Conservation (phyloP, 2,888 invertebrate species). For the Dromius quadrimaculatus region DNA sequence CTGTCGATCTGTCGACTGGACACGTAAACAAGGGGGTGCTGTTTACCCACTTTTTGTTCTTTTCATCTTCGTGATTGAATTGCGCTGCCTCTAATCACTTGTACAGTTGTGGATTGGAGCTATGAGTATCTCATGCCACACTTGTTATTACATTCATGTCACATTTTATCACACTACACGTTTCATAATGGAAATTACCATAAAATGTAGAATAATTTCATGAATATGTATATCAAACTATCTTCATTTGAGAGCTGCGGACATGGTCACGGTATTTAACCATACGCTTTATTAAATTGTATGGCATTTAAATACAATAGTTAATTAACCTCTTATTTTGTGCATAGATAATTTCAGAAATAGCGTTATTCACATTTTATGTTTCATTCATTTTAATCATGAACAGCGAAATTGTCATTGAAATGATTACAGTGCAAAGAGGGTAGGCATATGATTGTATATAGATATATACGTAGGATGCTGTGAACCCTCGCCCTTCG, state of each 20-base stretch:
- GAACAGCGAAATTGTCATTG: background rate
- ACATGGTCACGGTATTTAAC: slow-evolving; percentile 12
- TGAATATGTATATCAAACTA: background rate
- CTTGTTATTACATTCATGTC: background rate
- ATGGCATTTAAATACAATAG: slow-evolving; percentile 14
- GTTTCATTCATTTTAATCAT: background rate
- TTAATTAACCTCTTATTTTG: slow-evolving; percentile 10
- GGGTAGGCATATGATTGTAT: too few species aligned
- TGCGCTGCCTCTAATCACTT: background rate
- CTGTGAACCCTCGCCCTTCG: background rate
- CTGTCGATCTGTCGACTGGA: slow-evolving; percentile 10
- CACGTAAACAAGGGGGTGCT: slow-evolving; percentile 38
- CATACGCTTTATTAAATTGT: slow-evolving; percentile 5
- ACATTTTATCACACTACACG: background rate
- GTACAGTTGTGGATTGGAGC: too few species aligned
- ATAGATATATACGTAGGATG: background rate
- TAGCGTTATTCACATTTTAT: background rate
- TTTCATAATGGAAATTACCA: background rate
- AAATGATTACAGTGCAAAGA: background rate
- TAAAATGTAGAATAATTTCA: slow-evolving; percentile 8
- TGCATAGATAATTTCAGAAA: slow-evolving; percentile 2
- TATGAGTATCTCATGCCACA: too few species aligned
- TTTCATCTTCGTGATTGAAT: slow-evolving; percentile 35
- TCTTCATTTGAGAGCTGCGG: slow-evolving; percentile 7
- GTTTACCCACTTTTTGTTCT: slow-evolving; percentile 31